These are phyloP conservation scores for Brachionus angularis DNA, from an alignment of 1,140 invertebrate genomes.

Conservation along the genomic window DNA sequence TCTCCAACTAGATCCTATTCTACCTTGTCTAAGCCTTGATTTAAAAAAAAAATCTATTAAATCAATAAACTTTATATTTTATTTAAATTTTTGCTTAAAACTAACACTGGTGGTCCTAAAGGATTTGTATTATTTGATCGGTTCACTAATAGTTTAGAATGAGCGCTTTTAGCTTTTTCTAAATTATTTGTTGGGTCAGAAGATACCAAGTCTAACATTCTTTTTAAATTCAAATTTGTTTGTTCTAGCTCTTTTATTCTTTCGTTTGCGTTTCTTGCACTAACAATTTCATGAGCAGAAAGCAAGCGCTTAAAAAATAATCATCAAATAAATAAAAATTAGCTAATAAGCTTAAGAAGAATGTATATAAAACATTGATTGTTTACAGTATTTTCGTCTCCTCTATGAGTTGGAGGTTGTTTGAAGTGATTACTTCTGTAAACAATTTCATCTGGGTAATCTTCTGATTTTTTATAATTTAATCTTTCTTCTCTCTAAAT, in stretches of 20 bases:
- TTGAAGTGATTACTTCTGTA: too few relatives aligned
- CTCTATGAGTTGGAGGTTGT: too few relatives aligned
- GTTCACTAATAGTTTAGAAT: slow-evolving; percentile 17
- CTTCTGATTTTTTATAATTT: too few relatives aligned
- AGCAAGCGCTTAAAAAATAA: background rate
- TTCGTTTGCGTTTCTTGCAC: slow-evolving; percentile 21
- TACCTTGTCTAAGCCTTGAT: slow-evolving; percentile 39
- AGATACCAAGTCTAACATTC: slow-evolving; percentile 36
- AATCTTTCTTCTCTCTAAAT: too few relatives aligned
- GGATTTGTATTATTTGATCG: slow-evolving; percentile 20
- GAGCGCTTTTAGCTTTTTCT: slow-evolving; percentile 9
- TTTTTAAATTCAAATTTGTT: slow-evolving; percentile 40
- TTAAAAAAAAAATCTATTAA: background rate
- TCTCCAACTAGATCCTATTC: slow-evolving; percentile 31
- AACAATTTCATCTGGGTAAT: too few relatives aligned
- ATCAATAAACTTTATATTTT: background rate
- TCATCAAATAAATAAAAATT: background rate
- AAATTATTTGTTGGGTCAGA: slow-evolving; percentile 8
- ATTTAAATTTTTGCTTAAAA: too few relatives aligned
- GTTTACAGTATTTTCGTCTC: too few relatives aligned
- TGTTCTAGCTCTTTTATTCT: slow-evolving; percentile 39
- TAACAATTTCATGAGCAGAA: slow-evolving; percentile 17
- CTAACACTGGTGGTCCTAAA: slow-evolving; percentile 28
- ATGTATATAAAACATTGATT: too few relatives aligned
- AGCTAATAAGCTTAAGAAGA: too few relatives aligned